These are phyloP conservation scores for Raja brachyura DNA, from an alignment of 2,113 vertebrate species.

Conservation along the genomic window DNA sequence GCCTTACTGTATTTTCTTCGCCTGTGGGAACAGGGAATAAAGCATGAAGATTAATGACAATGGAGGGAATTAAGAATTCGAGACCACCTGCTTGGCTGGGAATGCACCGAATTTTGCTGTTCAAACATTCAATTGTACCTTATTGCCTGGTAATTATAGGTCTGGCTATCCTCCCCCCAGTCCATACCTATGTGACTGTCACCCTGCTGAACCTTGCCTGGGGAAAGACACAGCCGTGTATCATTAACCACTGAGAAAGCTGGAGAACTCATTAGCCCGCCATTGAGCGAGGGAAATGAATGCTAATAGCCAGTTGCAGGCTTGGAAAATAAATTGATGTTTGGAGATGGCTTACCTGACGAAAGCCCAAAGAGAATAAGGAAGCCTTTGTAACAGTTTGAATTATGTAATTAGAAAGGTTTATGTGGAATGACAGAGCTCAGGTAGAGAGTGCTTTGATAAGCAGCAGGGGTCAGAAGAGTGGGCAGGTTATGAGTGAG, in stretches of 20 bases:
- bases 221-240: slow-evolving; percentile 42
- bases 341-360: slow-evolving; percentile 51
- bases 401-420: slow-evolving; percentile 50
- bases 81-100: slow-evolving; percentile 57
- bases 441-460: slow-evolving; percentile 39
- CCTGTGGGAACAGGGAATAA: slow-evolving; percentile 52
- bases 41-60: slow-evolving; percentile 37
- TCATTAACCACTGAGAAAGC: slow-evolving; percentile 46
- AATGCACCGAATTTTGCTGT: slow-evolving; percentile 55
- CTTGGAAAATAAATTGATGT: slow-evolving; percentile 41
- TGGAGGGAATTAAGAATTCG: slow-evolving; percentile 44
- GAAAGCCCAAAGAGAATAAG: slow-evolving; percentile 51
- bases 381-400: slow-evolving; percentile 49
- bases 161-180: neutral
- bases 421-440: slow-evolving; percentile 45
- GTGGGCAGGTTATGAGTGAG: slow-evolving; percentile 48
- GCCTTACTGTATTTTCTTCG: slow-evolving; percentile 95
- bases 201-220: slow-evolving; percentile 41
- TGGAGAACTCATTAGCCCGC: slow-evolving; percentile 40
- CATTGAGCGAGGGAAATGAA: slow-evolving; percentile 40
- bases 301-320: slow-evolving; percentile 25
- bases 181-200: slow-evolving; percentile 51
- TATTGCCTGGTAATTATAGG: slow-evolving; percentile 38
- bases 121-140: slow-evolving; percentile 45
- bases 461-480: slow-evolving; percentile 42